These are phyloP conservation scores for Microcebus murinus DNA, from an alignment of 2,113 vertebrate species.

Conservation along the genomic window DNA sequence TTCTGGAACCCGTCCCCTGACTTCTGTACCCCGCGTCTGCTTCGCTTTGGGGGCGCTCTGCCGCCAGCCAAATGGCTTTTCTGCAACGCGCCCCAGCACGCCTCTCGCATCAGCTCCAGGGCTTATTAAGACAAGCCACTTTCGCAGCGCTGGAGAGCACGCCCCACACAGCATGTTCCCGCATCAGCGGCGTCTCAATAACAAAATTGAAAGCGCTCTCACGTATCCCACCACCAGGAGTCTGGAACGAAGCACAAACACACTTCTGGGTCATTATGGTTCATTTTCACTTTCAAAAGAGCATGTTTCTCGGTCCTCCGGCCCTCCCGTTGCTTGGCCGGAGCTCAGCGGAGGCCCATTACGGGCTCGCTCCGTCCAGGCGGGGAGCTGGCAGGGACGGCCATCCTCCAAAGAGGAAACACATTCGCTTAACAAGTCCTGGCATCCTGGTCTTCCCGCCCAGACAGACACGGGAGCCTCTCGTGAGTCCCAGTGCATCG, in stretches of 20 bases:
- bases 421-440: neutral
- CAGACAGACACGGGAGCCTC: neutral
- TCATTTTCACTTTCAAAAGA: neutral
- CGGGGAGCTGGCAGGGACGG: fast-evolving
- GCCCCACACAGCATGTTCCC: fast-evolving
- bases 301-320: fast-evolving
- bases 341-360: neutral
- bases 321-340: neutral
- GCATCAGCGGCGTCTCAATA: fast-evolving
- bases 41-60: neutral
- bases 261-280: neutral
- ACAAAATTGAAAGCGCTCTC: neutral
- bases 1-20: neutral
- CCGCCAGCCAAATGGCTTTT: neutral
- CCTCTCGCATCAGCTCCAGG: neutral
- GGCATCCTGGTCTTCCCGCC: neutral
- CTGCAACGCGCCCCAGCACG: fast-evolving
- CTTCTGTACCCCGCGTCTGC: fast-evolving
- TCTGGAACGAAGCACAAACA: neutral
- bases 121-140: neutral
- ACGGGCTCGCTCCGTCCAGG: fast-evolving
- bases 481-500: neutral
- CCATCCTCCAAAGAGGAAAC: neutral
- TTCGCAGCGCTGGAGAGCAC: fast-evolving
- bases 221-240: neutral